Evolutionary conservation across 2,797 vertebrate species (phyloP).

Genomic region (Pelobates cultripes): DNA sequence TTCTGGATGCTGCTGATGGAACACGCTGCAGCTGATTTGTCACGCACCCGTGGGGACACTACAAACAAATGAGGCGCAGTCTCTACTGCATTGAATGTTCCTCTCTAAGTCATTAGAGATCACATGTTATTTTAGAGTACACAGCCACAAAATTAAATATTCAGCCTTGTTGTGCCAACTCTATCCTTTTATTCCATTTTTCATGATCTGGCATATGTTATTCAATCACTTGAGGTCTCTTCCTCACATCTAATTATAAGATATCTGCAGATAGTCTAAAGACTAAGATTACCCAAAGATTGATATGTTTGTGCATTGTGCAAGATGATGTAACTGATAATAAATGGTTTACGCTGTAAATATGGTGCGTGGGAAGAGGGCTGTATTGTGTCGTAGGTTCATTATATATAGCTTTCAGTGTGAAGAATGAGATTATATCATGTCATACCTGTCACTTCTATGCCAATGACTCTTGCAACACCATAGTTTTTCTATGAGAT

Average conservation of each 20-base stretch:
- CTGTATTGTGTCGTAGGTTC: background rate
- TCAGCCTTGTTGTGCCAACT: constrained; percentile 32
- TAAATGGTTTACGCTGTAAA: background rate
- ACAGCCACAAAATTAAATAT: constrained; percentile 40
- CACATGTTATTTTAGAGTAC: constrained; percentile 33
- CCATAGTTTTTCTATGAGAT: too few relatives aligned
- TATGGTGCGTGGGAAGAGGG: background rate
- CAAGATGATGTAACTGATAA: background rate
- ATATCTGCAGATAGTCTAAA: background rate
- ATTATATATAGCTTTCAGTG: background rate
- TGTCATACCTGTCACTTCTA: too few relatives aligned
- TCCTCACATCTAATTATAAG: background rate
- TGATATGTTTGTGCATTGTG: background rate
- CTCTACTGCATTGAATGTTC: constrained; percentile 20
- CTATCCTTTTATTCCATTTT: constrained; percentile 32
- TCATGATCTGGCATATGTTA: constrained; percentile 46
- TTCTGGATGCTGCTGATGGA: constrained; percentile 28
- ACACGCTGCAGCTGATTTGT: constrained; percentile 61
- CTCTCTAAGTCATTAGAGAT: constrained; percentile 46
- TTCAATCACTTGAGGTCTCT: constrained; percentile 7
- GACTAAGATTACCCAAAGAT: background rate
- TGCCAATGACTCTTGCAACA: too few relatives aligned
- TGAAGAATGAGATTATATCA: too few relatives aligned
- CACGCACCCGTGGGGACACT: constrained; percentile 44
- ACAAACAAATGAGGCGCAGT: constrained; percentile 46